Evolutionary conservation across 2,113 vertebrate genomes (phyloP).

Genomic region (Oriolus oriolus): DNA sequence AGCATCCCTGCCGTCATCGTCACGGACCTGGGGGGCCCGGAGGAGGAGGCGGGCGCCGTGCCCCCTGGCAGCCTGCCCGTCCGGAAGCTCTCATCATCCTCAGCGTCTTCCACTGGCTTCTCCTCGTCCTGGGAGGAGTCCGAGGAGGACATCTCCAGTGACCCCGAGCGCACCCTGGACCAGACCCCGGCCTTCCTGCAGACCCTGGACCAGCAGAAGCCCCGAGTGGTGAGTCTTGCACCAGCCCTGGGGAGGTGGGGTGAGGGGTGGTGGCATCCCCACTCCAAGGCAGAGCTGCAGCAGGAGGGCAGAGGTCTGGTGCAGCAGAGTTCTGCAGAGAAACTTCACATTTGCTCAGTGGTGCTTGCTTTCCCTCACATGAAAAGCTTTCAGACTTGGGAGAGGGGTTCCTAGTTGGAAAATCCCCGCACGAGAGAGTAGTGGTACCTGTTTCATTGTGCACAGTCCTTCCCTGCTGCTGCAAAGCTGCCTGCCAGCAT

Average conservation of each 20-base stretch:
- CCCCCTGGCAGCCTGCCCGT: conserved; percentile 69
- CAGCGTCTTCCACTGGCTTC: conserved; percentile 93
- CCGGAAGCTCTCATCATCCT: conserved; percentile 94
- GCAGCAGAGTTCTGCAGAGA: not conserved
- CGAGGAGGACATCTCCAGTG: conserved; percentile 94
- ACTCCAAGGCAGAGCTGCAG: not conserved
- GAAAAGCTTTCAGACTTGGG: not conserved
- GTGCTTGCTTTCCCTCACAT: not conserved
- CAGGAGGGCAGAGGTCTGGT: not conserved
- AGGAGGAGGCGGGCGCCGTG: conserved; percentile 71
- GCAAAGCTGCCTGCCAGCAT: not conserved
- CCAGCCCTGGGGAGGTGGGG: not conserved
- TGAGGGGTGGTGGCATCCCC: fast-evolving
- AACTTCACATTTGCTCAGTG: not conserved
- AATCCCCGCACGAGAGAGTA: fast-evolving
- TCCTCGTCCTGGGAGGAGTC: conserved; percentile 98
- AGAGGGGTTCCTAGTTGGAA: not conserved
- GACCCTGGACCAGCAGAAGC: conserved; percentile 84
- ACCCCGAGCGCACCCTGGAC: conserved; percentile 85
- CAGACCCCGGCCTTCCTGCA: conserved; percentile 82
- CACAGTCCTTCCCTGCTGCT: not conserved
- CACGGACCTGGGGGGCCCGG: conserved; percentile 83
- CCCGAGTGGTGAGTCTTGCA: conserved; percentile 84
- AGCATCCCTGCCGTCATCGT: conserved; percentile 88
- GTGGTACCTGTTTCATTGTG: not conserved